Conservation (phyloP, 2,888 invertebrate species). For the Silvanus unidentatus region DNA sequence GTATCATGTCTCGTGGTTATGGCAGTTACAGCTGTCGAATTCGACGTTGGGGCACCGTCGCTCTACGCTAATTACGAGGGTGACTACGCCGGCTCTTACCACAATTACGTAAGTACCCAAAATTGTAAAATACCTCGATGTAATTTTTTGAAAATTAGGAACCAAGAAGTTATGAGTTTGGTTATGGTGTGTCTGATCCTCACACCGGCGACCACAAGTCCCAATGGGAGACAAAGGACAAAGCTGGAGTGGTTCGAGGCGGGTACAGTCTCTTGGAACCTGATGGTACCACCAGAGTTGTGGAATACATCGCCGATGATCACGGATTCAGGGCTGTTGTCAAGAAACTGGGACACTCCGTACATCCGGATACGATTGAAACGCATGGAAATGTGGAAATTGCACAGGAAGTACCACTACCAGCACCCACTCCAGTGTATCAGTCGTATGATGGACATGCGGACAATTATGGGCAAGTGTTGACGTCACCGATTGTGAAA, state of each 20-base stretch:
- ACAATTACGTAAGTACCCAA: constrained; percentile 38
- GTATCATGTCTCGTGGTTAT: constrained; percentile 16
- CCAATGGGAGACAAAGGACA: constrained; percentile 41
- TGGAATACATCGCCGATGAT: constrained; percentile 40
- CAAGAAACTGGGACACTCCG: constrained; percentile 37
- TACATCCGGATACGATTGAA: constrained; percentile 23
- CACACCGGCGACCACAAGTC: constrained; percentile 41
- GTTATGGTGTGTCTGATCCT: constrained; percentile 40
- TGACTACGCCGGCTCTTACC: constrained; percentile 35
- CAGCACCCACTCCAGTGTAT: constrained; percentile 13
- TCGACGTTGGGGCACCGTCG: no score
- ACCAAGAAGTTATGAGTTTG: constrained; percentile 36
- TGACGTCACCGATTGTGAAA: neutral
- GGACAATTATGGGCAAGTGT: constrained; percentile 23
- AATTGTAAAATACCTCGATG: neutral
- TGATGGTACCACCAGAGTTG: constrained; percentile 41
- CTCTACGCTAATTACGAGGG: constrained; percentile 25
- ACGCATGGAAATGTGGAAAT: constrained; percentile 21
- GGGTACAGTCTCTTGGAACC: constrained; percentile 40
- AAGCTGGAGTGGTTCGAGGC: constrained; percentile 37
- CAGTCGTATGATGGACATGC: constrained; percentile 28
- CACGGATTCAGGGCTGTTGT: constrained; percentile 40
- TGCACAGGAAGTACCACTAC: neutral
- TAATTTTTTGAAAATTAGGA: constrained; percentile 20
- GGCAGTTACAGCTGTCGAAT: constrained; percentile 13